Evolutionary conservation across 1,140 invertebrate species (phyloP).

Genomic region (Zaprionus africanus): DNA sequence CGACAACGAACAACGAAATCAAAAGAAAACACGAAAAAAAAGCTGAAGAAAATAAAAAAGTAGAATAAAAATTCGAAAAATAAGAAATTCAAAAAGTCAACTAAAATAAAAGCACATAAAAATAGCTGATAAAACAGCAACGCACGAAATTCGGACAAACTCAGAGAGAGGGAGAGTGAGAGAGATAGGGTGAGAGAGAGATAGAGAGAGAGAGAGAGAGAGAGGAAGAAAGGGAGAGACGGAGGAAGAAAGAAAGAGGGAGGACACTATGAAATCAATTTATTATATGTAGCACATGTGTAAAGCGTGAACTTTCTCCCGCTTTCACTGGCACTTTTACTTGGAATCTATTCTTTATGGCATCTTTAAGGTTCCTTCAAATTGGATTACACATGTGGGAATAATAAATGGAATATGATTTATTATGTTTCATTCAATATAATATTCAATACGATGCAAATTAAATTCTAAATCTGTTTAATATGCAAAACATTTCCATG

Average conservation of each 20-base stretch:
- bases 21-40: conserved; percentile 1
- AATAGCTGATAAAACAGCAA: background rate
- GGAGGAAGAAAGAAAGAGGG: background rate
- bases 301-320: background rate
- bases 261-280: conserved; percentile 3
- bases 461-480: too few species aligned
- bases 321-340: background rate
- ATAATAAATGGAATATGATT: conserved; percentile 3
- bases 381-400: conserved; percentile 4
- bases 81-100: background rate
- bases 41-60: background rate
- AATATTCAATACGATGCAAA: too few species aligned
- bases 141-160: background rate
- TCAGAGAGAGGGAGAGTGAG: background rate
- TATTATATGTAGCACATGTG: background rate
- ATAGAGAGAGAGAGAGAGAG: background rate
- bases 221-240: background rate
- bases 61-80: conserved; percentile 6
- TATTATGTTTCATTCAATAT: background rate
- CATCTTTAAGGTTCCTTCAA: background rate
- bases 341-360: background rate
- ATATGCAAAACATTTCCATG: too few species aligned
- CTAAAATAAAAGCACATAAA: conserved; percentile 1
- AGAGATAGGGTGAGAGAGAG: background rate
- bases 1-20: conserved; percentile 26